Evolutionary conservation across 1,140 invertebrate species (phyloP).

Genomic region (Helicorthomorpha holstii): DNA sequence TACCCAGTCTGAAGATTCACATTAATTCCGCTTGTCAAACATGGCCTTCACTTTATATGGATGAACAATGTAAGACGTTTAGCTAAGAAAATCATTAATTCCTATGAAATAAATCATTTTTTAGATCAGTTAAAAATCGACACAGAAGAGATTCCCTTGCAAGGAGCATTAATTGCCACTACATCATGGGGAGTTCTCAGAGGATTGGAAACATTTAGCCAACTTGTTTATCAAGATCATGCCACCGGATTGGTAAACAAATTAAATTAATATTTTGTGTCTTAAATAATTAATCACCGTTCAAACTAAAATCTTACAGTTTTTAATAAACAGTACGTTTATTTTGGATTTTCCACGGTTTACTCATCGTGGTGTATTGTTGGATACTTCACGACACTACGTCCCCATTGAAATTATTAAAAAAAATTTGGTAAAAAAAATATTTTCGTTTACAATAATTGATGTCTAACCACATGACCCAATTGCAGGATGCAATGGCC

Average conservation of each 20-base stretch:
- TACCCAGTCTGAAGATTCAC: background rate
- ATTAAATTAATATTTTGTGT: background rate
- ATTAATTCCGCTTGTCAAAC: background rate
- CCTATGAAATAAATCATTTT: no score
- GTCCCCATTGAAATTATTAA: constrained; percentile 43
- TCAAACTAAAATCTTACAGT: constrained; percentile 12
- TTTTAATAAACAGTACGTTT: constrained; percentile 28
- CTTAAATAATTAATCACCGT: background rate
- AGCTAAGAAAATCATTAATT: no score
- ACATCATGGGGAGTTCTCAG: constrained; percentile 55
- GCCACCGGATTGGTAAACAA: constrained; percentile 24
- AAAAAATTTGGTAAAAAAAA: constrained; percentile 35
- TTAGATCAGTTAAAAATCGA: no score
- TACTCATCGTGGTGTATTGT: constrained; percentile 50
- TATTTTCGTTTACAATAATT: background rate
- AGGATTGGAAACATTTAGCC: constrained; percentile 61
- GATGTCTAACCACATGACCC: background rate
- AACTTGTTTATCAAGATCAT: constrained; percentile 39
- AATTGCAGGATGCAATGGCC: constrained; percentile 37
- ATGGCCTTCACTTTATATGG: background rate
- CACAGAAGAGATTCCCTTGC: no score
- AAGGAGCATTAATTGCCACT: no score
- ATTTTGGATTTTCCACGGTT: constrained; percentile 56
- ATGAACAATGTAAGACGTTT: background rate
- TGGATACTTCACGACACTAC: constrained; percentile 72